Evolutionary conservation across 2,113 vertebrate genomes (phyloP).

Genomic region (Corydoras maculifer): DNA sequence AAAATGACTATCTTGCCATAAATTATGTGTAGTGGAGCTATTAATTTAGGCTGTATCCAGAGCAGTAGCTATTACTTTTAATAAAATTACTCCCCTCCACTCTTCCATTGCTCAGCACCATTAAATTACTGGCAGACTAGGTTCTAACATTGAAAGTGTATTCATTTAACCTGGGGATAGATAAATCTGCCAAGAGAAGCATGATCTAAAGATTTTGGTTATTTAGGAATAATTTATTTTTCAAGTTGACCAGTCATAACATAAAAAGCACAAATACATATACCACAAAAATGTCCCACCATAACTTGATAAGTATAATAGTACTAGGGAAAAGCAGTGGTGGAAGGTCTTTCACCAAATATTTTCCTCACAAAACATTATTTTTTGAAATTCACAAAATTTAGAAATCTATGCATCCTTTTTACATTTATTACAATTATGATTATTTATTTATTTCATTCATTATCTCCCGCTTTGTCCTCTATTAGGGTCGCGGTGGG

Average conservation of each 20-base stretch:
- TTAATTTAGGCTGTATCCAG: slow-evolving; percentile 9
- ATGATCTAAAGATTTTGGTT: slow-evolving; percentile 43
- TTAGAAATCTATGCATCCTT: no score
- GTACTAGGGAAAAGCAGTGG: no score
- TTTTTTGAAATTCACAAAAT: no score
- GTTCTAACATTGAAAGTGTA: slow-evolving; percentile 13
- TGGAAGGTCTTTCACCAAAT: no score
- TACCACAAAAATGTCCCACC: no score
- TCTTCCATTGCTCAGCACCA: slow-evolving; percentile 1
- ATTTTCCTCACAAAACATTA: no score
- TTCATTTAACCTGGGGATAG: slow-evolving; percentile 32
- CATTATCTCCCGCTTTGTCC: no score
- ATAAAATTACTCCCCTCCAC: slow-evolving; percentile 1
- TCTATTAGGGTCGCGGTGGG: no score
- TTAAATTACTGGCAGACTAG: slow-evolving; percentile 10
- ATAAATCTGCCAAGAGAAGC: slow-evolving; percentile 40
- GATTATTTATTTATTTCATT: no score
- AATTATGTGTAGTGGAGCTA: slow-evolving; percentile 16
- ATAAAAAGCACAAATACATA: not conserved
- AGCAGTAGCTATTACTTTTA: slow-evolving; percentile 24
- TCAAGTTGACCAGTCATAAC: slow-evolving; percentile 7
- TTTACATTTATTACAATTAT: no score
- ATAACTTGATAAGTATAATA: no score
- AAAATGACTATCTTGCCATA: not conserved
- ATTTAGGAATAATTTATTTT: slow-evolving; percentile 35